A percentile compares a stretch with the other conserved stretches of the same genome.
phyloP scores from a whole-genome alignment of 2,113 vertebrate genomes.

The Zosterops pallidus region DNA sequence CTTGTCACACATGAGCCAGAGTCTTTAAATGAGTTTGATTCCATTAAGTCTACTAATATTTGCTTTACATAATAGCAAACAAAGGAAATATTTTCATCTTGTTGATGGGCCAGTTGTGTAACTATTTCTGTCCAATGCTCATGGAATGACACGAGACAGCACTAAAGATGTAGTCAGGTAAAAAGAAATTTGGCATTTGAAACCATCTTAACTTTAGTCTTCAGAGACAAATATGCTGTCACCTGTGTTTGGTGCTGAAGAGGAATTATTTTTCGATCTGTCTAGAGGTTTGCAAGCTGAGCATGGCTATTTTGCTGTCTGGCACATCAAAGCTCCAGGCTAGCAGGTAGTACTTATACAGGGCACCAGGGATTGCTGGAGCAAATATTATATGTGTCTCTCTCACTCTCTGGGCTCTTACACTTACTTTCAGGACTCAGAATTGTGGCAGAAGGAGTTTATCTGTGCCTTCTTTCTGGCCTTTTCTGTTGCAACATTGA shows the following conservation, averaged over 20 bases:
- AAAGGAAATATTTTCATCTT: slow-evolving; percentile 5
- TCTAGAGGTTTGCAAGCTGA: slow-evolving; percentile 24
- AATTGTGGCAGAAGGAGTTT: neutral
- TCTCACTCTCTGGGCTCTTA: neutral
- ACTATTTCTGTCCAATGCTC: neutral
- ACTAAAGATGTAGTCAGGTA: neutral
- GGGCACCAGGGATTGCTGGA: neutral
- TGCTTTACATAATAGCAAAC: slow-evolving; percentile 13
- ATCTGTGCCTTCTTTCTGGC: neutral
- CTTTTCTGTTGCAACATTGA: neutral
- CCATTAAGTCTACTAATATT: neutral
- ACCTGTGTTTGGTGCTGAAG: neutral
- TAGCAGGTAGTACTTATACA: slow-evolving; percentile 1
- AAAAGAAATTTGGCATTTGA: neutral
- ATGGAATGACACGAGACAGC: neutral
- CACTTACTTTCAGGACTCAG: neutral
- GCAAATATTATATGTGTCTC: neutral
- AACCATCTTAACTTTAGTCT: neutral
- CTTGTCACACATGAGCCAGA: neutral
- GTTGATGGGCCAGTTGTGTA: neutral
- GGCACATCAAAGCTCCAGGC: slow-evolving; percentile 15
- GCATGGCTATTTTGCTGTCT: slow-evolving; percentile 22
- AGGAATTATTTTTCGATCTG: slow-evolving; percentile 8
- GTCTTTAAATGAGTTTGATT: slow-evolving; percentile 34
- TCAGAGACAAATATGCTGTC: neutral